These are phyloP conservation scores for Xenops minutus DNA, from an alignment of 2,797 vertebrate genomes.

Conservation along the genomic window DNA sequence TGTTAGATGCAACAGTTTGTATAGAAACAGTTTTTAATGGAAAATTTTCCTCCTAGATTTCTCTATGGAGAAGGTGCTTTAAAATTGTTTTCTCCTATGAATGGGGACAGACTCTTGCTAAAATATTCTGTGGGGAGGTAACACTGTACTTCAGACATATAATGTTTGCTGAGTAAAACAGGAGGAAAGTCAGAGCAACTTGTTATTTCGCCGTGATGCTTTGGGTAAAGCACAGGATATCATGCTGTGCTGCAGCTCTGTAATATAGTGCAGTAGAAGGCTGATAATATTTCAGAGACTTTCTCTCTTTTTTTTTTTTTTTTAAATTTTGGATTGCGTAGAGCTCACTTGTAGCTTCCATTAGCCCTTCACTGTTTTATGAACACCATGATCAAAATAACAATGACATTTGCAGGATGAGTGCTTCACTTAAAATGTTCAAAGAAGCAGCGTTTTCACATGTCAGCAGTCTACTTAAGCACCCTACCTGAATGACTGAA, in stretches of 20 bases:
- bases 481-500: conserved; percentile 65
- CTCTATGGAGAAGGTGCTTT: conserved; percentile 10
- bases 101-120: not conserved
- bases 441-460: conserved; percentile 41
- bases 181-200: conserved; percentile 37
- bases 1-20: not conserved
- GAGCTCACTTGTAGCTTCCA: conserved; percentile 42
- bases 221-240: conserved; percentile 29
- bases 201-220: conserved; percentile 32
- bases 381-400: conserved; percentile 49
- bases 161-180: conserved; percentile 1
- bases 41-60: conserved; percentile 14
- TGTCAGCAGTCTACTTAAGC: conserved; percentile 56
- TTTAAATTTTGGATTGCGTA: conserved; percentile 26
- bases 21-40: not conserved
- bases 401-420: conserved; percentile 47
- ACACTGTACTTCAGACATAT: conserved; percentile 23
- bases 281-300: conserved; percentile 21
- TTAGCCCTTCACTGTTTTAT: conserved; percentile 18
- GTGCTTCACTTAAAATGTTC: conserved; percentile 53
- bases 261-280: not conserved
- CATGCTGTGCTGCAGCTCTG: not conserved
- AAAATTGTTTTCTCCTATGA: conserved; percentile 32
- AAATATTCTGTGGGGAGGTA: conserved; percentile 1
- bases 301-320: conserved; percentile 39